Conservation (phyloP, 2,113 vertebrate genomes). For the Neodontobutis hainanensis region DNA sequence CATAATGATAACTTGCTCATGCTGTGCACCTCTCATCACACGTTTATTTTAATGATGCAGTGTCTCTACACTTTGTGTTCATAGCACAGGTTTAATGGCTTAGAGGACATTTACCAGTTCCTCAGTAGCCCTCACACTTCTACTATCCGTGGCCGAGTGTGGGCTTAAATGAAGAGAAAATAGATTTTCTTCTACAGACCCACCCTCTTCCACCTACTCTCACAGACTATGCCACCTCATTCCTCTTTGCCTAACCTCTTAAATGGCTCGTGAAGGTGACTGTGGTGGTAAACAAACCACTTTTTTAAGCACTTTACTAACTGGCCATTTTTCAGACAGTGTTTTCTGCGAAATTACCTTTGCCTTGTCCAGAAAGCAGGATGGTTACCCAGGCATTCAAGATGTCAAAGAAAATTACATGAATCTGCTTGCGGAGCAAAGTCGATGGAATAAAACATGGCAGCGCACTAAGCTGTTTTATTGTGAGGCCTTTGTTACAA, state of each 20-base stretch:
- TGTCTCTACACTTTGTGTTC: slow-evolving; percentile 10
- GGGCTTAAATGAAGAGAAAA: slow-evolving; percentile 67
- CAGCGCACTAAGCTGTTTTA: neutral
- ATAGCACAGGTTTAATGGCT: slow-evolving; percentile 47
- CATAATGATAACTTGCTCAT: slow-evolving; percentile 15
- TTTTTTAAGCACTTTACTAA: slow-evolving; percentile 58
- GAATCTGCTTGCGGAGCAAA: slow-evolving; percentile 13
- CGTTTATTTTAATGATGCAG: slow-evolving; percentile 5
- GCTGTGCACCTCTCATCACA: slow-evolving; percentile 19
- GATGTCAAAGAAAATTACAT: slow-evolving; percentile 39
- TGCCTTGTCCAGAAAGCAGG: slow-evolving; percentile 10
- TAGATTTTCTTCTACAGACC: slow-evolving; percentile 32
- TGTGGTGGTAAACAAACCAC: slow-evolving; percentile 60
- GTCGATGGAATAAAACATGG: slow-evolving; percentile 15
- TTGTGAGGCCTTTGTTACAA: slow-evolving; percentile 2
- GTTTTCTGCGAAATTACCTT: slow-evolving; percentile 39
- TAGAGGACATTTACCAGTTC: slow-evolving; percentile 45
- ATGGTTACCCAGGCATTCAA: slow-evolving; percentile 24
- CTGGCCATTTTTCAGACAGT: slow-evolving; percentile 49
- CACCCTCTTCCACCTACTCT: slow-evolving; percentile 1
- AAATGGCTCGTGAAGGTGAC: slow-evolving; percentile 59
- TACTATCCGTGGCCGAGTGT: slow-evolving; percentile 46
- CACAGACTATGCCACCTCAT: slow-evolving; percentile 21
- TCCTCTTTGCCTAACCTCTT: slow-evolving; percentile 41
- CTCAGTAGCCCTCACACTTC: slow-evolving; percentile 26